Percentiles rank a stretch among this genome's conserved stretches.
Conservation (phyloP, 2,797 vertebrate species). For the Chrysocyon brachyurus region DNA sequence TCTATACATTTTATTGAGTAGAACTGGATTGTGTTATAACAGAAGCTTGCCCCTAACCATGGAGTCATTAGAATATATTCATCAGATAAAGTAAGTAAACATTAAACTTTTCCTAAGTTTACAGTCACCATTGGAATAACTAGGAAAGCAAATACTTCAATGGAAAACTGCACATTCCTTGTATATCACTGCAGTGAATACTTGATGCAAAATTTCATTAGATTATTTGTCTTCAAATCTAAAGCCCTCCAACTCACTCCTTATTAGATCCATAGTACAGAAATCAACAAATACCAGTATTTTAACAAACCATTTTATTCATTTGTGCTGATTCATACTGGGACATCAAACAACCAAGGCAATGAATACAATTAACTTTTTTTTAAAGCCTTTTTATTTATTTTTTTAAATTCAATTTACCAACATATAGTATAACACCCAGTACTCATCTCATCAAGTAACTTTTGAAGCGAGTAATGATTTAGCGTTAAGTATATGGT, state of each 20-base stretch:
- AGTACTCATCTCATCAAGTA: background rate
- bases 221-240: background rate
- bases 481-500: background rate
- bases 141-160: background rate
- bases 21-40: background rate
- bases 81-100: slow-evolving; percentile 5
- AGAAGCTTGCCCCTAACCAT: background rate
- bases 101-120: slow-evolving; percentile 45
- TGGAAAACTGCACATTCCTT: background rate
- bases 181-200: background rate
- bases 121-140: background rate
- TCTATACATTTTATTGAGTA: background rate
- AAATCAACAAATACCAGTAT: background rate
- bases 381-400: background rate
- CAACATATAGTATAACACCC: too few species aligned
- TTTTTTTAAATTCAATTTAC: too few species aligned
- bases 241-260: background rate
- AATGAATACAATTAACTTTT: slow-evolving; percentile 26
- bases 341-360: background rate
- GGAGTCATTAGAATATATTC: background rate
- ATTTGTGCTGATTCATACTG: background rate
- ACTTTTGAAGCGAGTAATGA: background rate
- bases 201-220: background rate
- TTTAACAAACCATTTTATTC: background rate
- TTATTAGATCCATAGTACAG: background rate